A percentile compares a stretch with the other conserved stretches of the same genome.
These are phyloP conservation scores for Philonicus albiceps DNA, from an alignment of 2,888 invertebrate genomes.

Conservation along the genomic window DNA sequence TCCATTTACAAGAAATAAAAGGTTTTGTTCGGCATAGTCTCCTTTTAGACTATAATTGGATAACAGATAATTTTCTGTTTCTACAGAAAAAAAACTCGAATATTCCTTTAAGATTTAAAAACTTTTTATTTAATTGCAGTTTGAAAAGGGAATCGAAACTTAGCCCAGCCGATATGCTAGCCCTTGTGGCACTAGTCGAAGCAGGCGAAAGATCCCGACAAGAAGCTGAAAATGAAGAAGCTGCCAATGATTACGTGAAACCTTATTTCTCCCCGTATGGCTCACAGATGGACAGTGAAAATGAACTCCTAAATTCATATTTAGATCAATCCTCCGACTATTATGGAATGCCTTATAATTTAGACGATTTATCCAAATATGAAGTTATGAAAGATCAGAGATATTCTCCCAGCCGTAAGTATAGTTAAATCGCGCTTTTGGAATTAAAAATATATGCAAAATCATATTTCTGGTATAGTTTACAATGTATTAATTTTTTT, in stretches of 20 bases:
- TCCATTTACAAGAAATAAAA: too few species aligned
- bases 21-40: too few species aligned
- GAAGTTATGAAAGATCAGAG: conserved; percentile 58
- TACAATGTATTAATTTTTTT: neutral
- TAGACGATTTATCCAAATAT: conserved; percentile 58
- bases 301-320: conserved; percentile 55
- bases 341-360: conserved; percentile 58
- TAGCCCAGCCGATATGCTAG: conserved; percentile 62
- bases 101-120: neutral
- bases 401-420: conserved; percentile 58
- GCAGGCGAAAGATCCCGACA: conserved; percentile 61
- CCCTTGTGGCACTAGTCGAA: conserved; percentile 61
- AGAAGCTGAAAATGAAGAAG: conserved; percentile 51
- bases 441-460: neutral
- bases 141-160: conserved; percentile 61
- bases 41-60: too few species aligned
- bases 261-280: conserved; percentile 35
- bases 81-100: too few species aligned
- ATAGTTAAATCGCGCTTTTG: neutral
- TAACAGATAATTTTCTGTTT: too few species aligned
- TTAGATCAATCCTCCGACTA: conserved; percentile 58
- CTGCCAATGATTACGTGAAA: conserved; percentile 29
- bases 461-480: too few species aligned
- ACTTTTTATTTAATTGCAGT: conserved; percentile 48
- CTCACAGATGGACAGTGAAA: conserved; percentile 50